These are phyloP conservation scores for Anarhynchus alexandrinus DNA, from an alignment of 2,113 vertebrate species.

Conservation along the genomic window DNA sequence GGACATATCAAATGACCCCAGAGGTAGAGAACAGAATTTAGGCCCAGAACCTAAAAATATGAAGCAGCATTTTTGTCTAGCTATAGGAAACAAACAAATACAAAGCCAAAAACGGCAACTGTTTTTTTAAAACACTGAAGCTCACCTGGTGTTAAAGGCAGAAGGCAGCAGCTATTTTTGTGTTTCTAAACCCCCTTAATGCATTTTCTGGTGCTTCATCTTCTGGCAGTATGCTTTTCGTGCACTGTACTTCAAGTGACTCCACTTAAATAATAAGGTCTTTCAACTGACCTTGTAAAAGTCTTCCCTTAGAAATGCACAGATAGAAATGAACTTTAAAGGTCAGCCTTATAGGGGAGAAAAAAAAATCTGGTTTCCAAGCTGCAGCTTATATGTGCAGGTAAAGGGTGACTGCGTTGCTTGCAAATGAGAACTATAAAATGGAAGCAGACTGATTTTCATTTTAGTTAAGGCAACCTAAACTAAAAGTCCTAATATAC, in stretches of 20 bases:
- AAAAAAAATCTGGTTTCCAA: not conserved
- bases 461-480: not conserved
- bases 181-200: slow-evolving; percentile 17
- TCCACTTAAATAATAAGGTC: slow-evolving; percentile 49
- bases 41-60: not conserved
- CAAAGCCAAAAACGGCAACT: not conserved
- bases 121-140: not conserved
- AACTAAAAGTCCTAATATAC: not conserved
- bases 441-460: not conserved
- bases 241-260: slow-evolving; percentile 27
- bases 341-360: slow-evolving; percentile 15
- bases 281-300: slow-evolving; percentile 52
- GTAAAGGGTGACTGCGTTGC: not conserved
- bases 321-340: slow-evolving; percentile 65
- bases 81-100: not conserved
- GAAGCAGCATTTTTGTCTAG: not conserved
- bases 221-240: not conserved
- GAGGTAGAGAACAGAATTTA: not conserved
- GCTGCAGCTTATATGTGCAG: not conserved
- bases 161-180: not conserved
- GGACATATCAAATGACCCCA: not conserved
- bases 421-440: not conserved
- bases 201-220: slow-evolving; percentile 29
- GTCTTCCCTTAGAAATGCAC: slow-evolving; percentile 36
- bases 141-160: not conserved